Evolutionary conservation across 2,888 invertebrate species (phyloP), one percentile per base, ranked within the genome.

Genomic region (Cylloceria caligata): DNA sequence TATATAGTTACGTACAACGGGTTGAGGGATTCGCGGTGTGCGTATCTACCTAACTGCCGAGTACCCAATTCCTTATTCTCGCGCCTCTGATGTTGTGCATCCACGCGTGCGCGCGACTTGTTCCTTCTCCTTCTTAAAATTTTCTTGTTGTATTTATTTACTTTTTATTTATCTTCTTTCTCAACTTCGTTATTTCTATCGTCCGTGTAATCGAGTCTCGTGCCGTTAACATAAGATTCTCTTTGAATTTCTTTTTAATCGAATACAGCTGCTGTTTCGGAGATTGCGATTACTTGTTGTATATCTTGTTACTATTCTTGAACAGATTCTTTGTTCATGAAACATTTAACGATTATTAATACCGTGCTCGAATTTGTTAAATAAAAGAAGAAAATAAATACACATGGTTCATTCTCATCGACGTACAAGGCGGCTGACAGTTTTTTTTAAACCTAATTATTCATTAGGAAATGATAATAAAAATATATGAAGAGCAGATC

Each of bases 61-160:
- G 81, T 82, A 83, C 81, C 80, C 81, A 78, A 84, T 83, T 77
- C 80, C 75, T 74, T 80, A 76, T 78, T 78, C 79, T 77, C 83
- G 78, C 76, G 67, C 79, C 71, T 84, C 65, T 72, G n/a, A n/a
- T n/a, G 60, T 72, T 75, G 72, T 69, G 52, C 62, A 74, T 81
- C 71, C 69, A 77, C 68, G 76, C 75, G 76, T 62, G 60, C 75
- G 76, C 55, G 60, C 64, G 16, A 72, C 62, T 36, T 21, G 9
- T 45, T 49, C 39, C 49, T 30, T 52, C 67, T 60, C 36, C 16
- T 62, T 47, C 64, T 47, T 64, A 6, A 3, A 1, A 4, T 69
- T 30, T 55, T 34, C 45, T 36, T 65, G 47, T 45, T 30, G 13
- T 16, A 60, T 36, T n/a, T 62, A 13, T 45, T 68, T 42, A 13